A percentile compares a stretch with the other conserved stretches of the same genome.
phyloP scores from a whole-genome alignment of 2,113 vertebrate species.

The Indri indri region DNA sequence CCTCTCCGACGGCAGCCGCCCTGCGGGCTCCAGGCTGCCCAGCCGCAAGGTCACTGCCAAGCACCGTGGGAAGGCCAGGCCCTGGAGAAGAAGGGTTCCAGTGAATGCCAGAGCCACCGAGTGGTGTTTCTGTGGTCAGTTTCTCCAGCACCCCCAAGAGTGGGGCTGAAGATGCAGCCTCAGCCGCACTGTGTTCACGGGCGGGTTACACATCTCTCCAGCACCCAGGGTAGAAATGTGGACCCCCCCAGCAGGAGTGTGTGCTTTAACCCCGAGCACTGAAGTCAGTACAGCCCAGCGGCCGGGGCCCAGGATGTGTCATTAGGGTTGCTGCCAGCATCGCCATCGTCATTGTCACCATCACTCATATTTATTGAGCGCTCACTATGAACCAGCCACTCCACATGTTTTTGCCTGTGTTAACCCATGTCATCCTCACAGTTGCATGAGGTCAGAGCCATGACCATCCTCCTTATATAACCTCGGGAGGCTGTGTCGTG shows the following conservation, averaged over 20 bases:
- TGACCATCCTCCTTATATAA: fast-evolving
- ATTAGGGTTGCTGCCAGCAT: fast-evolving
- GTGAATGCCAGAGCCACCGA: not conserved
- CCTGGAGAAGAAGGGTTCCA: not conserved
- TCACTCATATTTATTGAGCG: fast-evolving
- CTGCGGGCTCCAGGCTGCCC: not conserved
- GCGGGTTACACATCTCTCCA: fast-evolving
- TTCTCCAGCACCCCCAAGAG: not conserved
- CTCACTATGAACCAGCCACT: fast-evolving
- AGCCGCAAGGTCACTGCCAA: fast-evolving
- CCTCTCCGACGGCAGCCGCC: not conserved
- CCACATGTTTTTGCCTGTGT: fast-evolving
- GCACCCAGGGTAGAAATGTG: not conserved
- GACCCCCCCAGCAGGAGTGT: not conserved
- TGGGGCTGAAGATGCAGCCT: not conserved
- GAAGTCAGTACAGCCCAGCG: not conserved
- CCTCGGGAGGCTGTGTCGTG: fast-evolving
- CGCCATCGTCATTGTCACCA: no score
- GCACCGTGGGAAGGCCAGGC: not conserved
- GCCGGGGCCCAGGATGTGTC: not conserved
- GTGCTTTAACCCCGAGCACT: fast-evolving
- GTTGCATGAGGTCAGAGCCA: fast-evolving
- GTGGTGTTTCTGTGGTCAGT: fast-evolving
- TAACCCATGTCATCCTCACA: not conserved
- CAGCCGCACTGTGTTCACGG: fast-evolving